phyloP scores from a whole-genome alignment of 2,888 invertebrate species.

The Molorchus minor region DNA sequence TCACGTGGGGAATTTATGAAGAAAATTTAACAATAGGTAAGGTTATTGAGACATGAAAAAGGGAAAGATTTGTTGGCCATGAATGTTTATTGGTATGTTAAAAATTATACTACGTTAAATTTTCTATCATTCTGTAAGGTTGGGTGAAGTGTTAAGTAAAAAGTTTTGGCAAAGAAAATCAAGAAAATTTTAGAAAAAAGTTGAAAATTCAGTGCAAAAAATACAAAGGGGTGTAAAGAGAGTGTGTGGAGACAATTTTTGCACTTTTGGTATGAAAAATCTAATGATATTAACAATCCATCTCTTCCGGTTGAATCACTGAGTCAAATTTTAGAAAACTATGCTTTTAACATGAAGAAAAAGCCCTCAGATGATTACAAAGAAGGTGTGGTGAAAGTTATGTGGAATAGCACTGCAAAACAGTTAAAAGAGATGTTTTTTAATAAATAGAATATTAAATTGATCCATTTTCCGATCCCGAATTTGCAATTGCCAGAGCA shows the following conservation, averaged over 20 bases:
- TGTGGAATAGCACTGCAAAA: conserved; percentile 15
- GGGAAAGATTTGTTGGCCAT: background rate
- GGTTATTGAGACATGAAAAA: background rate
- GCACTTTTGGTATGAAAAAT: conserved; percentile 4
- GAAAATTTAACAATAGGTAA: too few relatives aligned
- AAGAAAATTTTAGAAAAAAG: too few relatives aligned
- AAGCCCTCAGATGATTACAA: conserved; percentile 9
- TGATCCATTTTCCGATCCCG: background rate
- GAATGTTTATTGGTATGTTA: background rate
- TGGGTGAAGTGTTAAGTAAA: background rate
- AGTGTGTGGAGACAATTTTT: conserved; percentile 7
- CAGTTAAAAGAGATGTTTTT: conserved; percentile 4
- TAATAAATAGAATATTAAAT: background rate
- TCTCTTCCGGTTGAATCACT: background rate
- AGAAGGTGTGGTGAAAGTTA: conserved; percentile 6
- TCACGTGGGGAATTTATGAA: too few relatives aligned
- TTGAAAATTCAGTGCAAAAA: conserved; percentile 4
- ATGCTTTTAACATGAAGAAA: background rate
- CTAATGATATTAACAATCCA: background rate
- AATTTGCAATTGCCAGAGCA: background rate
- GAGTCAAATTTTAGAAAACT: background rate
- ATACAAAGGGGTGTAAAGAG: background rate
- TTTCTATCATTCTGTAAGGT: background rate
- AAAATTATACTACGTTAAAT: background rate
- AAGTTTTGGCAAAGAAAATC: too few relatives aligned